A percentile compares a stretch with the other conserved stretches of the same genome.
Evolutionary conservation across 2,113 vertebrate genomes (phyloP).

Genomic region (Glaucomys volans): DNA sequence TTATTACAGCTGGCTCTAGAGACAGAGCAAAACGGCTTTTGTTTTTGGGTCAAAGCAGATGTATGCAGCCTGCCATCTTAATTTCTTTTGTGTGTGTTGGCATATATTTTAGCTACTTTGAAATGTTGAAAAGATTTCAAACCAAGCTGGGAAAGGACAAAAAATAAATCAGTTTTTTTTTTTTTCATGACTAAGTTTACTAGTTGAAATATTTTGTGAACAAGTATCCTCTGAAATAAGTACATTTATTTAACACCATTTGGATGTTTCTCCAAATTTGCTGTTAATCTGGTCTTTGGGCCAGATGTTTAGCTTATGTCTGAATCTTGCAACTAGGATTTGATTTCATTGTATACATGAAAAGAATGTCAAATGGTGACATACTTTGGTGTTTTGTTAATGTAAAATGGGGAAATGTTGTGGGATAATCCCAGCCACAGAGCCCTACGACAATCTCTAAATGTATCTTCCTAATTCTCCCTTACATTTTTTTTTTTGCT

Average conservation of each 20-base stretch:
- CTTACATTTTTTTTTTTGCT: background rate
- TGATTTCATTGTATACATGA: background rate
- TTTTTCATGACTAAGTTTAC: slow-evolving; percentile 54
- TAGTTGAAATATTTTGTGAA: slow-evolving; percentile 71
- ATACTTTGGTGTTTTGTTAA: background rate
- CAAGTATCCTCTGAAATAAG: slow-evolving; percentile 50
- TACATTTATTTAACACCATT: slow-evolving; percentile 57
- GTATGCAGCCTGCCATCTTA: slow-evolving; percentile 80
- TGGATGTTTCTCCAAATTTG: slow-evolving; percentile 33
- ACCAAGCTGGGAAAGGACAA: slow-evolving; percentile 29
- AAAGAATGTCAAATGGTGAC: background rate
- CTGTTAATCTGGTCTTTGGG: slow-evolving; percentile 3
- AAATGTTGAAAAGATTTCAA: slow-evolving; percentile 78
- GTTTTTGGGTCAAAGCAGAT: slow-evolving; percentile 86
- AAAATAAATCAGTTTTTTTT: background rate
- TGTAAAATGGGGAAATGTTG: background rate
- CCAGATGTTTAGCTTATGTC: slow-evolving; percentile 39
- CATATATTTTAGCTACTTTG: slow-evolving; percentile 77
- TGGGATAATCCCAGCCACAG: background rate
- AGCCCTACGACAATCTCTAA: background rate
- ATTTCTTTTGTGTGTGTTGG: slow-evolving; percentile 81
- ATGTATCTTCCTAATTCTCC: background rate
- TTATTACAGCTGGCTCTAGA: slow-evolving; percentile 71
- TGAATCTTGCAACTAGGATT: background rate
- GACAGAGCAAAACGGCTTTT: slow-evolving; percentile 82